Evolutionary conservation across 2,888 invertebrate genomes (phyloP), one percentile per base, ranked within the genome.

Genomic region (Synanthedon andrenaeformis): DNA sequence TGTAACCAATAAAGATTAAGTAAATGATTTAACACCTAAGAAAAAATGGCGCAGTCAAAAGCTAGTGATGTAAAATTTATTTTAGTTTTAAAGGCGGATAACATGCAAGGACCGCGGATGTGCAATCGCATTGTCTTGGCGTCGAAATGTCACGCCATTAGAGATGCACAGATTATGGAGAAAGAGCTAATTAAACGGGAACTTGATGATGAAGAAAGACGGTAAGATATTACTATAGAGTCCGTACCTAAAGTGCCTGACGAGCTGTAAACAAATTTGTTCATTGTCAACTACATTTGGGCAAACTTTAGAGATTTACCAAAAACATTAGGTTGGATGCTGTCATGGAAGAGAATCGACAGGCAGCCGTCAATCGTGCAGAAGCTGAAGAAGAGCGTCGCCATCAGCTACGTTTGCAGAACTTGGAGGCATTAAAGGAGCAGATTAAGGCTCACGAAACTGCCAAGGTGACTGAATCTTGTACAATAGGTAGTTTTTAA

Each of bases 71-170:
- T 35, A 35, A 10, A 35, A 35, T 17, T 49, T 8, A 10, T 49
- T 23, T 1, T 64, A 87, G 86, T 91, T 88, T 67, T 93, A 89
- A 69, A 91, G 89, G 87, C 92, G 89, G 62, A 93, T 92, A 76
- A 89, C 83, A 81, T 85, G 81, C 82, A 76, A 53, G 88, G 88
- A 0, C 87, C 88, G 0, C 73, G 84, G 0, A 69, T 88, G 23
- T 93, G 94, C 58, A 96, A 95, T 76, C 90, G 91, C 55, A 88
- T 96, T 58, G 94, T 96, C 64, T 79, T 96, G 11, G 93, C 93
- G 13, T 93, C 94, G 17, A 96, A 96, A 74, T 96, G 95, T 62
- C 91, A 94, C 67, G 94, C 95, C 0, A 94, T 96, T 51, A 84
- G 96, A 14, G 94, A 95, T 72, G 95, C 94, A 0, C 96, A 96